Evolutionary conservation across 2,113 vertebrate genomes (phyloP).

Genomic region (Bolborhynchus lineola): DNA sequence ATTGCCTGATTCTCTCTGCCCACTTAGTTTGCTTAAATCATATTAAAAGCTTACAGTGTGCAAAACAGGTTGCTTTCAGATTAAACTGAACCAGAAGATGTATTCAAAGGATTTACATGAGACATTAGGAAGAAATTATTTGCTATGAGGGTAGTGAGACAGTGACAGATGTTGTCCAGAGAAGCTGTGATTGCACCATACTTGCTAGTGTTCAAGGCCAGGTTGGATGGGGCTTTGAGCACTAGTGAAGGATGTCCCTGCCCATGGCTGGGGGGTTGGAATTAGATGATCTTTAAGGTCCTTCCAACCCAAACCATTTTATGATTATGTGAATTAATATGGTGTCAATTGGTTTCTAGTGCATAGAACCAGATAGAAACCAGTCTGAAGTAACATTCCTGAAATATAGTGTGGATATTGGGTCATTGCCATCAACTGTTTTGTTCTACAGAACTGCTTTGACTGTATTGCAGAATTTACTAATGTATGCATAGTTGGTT

Average conservation of each 20-base stretch:
- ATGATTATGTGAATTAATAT: accelerated
- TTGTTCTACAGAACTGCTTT: background rate
- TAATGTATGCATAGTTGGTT: background rate
- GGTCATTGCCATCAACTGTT: background rate
- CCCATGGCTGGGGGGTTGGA: background rate
- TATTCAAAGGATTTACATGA: background rate
- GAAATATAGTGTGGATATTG: background rate
- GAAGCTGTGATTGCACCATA: background rate
- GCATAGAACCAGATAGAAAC: background rate
- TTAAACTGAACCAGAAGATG: background rate
- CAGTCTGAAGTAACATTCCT: background rate
- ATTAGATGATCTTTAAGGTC: background rate
- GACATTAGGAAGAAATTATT: background rate
- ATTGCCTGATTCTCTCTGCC: background rate
- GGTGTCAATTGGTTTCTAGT: background rate
- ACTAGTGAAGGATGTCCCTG: background rate
- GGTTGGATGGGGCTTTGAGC: background rate
- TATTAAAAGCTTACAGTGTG: background rate
- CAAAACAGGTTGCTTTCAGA: background rate
- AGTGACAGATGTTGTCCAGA: background rate
- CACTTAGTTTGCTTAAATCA: background rate
- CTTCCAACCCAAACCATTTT: background rate
- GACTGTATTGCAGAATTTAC: background rate
- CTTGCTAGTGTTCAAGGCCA: background rate
- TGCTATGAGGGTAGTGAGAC: background rate